Conservation (phyloP, 2,888 invertebrate species). For the Synergus japonicus region DNA sequence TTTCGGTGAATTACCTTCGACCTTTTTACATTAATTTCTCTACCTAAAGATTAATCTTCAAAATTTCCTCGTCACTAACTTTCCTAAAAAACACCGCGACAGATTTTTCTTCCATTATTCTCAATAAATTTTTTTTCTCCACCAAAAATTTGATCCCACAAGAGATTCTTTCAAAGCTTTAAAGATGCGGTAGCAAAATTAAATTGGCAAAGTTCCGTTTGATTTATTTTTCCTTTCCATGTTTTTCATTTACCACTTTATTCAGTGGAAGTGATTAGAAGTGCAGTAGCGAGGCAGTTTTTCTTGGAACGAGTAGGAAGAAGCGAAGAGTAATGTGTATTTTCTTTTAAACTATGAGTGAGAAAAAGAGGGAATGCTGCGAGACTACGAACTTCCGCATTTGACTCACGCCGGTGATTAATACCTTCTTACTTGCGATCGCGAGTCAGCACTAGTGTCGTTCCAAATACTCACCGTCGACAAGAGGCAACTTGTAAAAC, state of each 20-base stretch:
- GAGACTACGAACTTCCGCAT: constrained; percentile 1
- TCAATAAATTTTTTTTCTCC: too few relatives aligned
- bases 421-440: constrained; percentile 23
- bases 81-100: neutral
- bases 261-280: neutral
- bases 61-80: neutral
- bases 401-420: constrained; percentile 36
- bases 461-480: constrained; percentile 17
- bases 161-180: neutral
- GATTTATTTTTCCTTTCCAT: neutral
- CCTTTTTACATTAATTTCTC: neutral
- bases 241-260: neutral
- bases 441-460: neutral
- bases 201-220: neutral
- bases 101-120: neutral
- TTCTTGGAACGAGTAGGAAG: neutral
- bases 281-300: neutral
- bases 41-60: neutral
- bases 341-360: constrained; percentile 16
- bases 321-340: constrained; percentile 13
- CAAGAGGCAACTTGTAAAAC: constrained; percentile 38
- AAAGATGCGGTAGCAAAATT: neutral
- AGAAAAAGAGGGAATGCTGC: neutral
- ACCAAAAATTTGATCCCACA: too few relatives aligned
- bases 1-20: neutral